Conservation (phyloP, 1,140 invertebrate genomes). For the Antheraea mylitta region DNA sequence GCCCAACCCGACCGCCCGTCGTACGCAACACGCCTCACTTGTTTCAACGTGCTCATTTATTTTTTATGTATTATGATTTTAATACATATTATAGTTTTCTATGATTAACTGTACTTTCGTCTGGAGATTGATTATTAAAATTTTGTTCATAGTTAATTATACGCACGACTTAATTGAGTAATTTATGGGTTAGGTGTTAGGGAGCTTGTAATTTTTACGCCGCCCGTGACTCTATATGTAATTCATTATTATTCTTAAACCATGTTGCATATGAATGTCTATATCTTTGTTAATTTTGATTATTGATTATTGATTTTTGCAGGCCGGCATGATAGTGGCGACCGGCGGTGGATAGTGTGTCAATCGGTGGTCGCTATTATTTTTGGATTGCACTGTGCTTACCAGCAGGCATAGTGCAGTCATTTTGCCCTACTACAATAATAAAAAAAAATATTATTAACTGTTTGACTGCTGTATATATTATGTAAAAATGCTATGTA, state of each 20-base stretch:
- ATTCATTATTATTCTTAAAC: neutral
- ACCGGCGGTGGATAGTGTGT: too few species aligned
- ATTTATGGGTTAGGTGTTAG: constrained; percentile 37
- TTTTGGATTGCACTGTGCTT: too few species aligned
- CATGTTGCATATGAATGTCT: neutral
- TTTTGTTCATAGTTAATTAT: constrained; percentile 62
- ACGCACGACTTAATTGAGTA: constrained; percentile 61
- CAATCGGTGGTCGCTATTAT: too few species aligned
- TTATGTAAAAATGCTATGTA: neutral
- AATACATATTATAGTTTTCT: constrained; percentile 33
- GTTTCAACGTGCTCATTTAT: constrained; percentile 63
- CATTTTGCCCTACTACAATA: too few species aligned
- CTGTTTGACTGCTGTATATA: neutral
- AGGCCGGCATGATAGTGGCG: too few species aligned
- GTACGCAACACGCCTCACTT: constrained; percentile 50
- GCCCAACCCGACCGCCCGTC: constrained; percentile 21
- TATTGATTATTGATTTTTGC: too few species aligned
- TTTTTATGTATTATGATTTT: constrained; percentile 45
- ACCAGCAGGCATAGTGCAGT: too few species aligned
- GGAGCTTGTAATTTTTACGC: constrained; percentile 2
- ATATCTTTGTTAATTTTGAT: neutral
- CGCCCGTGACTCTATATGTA: constrained; percentile 20
- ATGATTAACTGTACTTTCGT: constrained; percentile 65
- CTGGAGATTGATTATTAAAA: constrained; percentile 70
- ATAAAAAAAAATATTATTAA: too few species aligned